These are phyloP conservation scores for Bactericera cockerelli DNA, from an alignment of 1,140 invertebrate species.

Conservation along the genomic window DNA sequence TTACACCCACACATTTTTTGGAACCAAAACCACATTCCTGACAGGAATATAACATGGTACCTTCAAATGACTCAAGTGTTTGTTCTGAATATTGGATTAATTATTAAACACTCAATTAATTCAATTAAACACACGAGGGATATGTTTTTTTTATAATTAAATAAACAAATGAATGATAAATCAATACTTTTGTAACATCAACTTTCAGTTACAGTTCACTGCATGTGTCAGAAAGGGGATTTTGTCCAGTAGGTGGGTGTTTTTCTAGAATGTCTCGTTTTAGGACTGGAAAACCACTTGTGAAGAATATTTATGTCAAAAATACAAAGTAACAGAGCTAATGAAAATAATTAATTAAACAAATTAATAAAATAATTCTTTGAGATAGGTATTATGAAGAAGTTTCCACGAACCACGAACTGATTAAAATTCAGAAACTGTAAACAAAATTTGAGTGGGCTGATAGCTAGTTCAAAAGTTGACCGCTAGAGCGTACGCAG, in stretches of 20 bases:
- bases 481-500: not conserved
- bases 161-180: no score
- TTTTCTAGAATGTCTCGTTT: not conserved
- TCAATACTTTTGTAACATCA: no score
- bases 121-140: not conserved
- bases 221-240: not conserved
- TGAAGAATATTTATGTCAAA: not conserved
- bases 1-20: not conserved
- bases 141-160: not conserved
- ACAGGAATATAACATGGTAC: not conserved
- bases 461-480: constrained; percentile 3
- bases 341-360: not conserved
- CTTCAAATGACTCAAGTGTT: not conserved
- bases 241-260: no score
- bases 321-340: not conserved
- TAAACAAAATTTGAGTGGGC: constrained; percentile 5
- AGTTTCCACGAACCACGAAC: not conserved
- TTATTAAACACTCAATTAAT: not conserved
- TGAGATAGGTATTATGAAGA: not conserved
- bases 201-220: no score
- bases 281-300: not conserved
- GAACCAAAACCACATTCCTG: not conserved
- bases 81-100: not conserved
- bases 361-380: not conserved
- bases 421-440: not conserved